These are phyloP conservation scores for Rana temporaria DNA, from an alignment of 2,113 vertebrate genomes.

Conservation along the genomic window DNA sequence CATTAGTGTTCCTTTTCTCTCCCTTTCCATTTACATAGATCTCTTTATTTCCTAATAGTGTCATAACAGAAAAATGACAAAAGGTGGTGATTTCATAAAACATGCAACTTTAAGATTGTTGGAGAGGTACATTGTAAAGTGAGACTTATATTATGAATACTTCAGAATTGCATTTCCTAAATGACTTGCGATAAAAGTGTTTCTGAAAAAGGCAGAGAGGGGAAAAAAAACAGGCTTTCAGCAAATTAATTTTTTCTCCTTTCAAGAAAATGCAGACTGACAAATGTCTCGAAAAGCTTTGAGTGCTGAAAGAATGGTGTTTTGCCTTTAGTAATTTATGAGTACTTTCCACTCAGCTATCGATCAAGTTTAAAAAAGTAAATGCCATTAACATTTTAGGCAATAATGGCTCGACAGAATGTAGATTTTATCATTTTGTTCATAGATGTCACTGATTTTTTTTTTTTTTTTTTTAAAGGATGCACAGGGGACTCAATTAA, in stretches of 20 bases:
- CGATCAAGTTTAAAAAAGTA: slow-evolving; percentile 81
- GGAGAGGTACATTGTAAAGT: slow-evolving; percentile 76
- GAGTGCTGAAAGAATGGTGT: slow-evolving; percentile 78
- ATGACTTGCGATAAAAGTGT: slow-evolving; percentile 82
- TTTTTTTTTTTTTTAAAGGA: slow-evolving; percentile 55
- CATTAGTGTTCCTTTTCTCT: slow-evolving; percentile 78
- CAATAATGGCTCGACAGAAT: slow-evolving; percentile 72
- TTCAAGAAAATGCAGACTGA: slow-evolving; percentile 72
- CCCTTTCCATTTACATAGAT: slow-evolving; percentile 84
- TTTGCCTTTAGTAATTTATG: slow-evolving; percentile 85
- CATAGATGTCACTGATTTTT: slow-evolving; percentile 56
- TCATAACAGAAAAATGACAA: slow-evolving; percentile 89
- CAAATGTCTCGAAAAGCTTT: slow-evolving; percentile 78
- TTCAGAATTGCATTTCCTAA: slow-evolving; percentile 84
- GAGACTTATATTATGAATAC: slow-evolving; percentile 79
- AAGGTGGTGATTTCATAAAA: slow-evolving; percentile 91
- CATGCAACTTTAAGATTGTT: slow-evolving; percentile 75
- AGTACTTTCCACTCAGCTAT: slow-evolving; percentile 77
- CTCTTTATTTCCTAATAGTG: slow-evolving; percentile 86
- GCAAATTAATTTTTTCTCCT: slow-evolving; percentile 77
- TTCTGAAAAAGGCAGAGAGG: slow-evolving; percentile 73
- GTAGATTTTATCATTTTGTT: slow-evolving; percentile 72
- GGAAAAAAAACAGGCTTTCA: slow-evolving; percentile 75
- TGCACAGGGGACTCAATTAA: slow-evolving; percentile 19
- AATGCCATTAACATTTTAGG: slow-evolving; percentile 83